Conservation (phyloP, 2,797 vertebrate genomes). For the Sphenopsis melanotis region DNA sequence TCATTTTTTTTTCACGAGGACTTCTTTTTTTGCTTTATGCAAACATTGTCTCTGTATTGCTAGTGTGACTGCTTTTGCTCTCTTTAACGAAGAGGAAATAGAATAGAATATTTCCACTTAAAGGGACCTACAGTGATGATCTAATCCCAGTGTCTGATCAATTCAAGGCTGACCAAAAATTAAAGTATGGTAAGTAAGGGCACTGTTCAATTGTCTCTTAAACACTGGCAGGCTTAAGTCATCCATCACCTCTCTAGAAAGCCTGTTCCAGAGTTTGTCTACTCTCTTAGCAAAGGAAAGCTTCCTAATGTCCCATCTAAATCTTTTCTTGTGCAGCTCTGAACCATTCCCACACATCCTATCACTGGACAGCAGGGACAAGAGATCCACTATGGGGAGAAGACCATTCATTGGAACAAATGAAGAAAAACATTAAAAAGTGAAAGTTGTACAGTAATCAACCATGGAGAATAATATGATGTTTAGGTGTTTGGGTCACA, state of each 20-base stretch:
- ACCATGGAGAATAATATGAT: background rate
- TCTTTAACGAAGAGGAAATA: background rate
- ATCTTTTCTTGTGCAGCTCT: background rate
- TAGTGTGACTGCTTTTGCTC: background rate
- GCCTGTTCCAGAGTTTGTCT: background rate
- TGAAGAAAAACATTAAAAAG: background rate
- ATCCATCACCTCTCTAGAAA: background rate
- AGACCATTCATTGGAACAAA: background rate
- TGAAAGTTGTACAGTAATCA: background rate
- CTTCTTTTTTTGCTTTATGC: background rate
- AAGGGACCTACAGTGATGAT: background rate
- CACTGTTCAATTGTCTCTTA: background rate
- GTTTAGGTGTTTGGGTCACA: background rate
- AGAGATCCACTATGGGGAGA: background rate
- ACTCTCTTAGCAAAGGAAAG: background rate
- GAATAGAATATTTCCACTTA: background rate
- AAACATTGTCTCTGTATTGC: background rate
- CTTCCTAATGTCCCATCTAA: background rate
- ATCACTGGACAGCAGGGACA: background rate
- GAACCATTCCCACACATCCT: accelerated
- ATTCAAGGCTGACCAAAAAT: background rate
- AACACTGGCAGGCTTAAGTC: background rate
- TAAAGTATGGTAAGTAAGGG: background rate
- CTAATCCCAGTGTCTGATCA: background rate
- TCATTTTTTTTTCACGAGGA: background rate